Percentiles rank a stretch among this genome's conserved stretches.
phyloP scores from a whole-genome alignment of 1,140 invertebrate genomes.

The Thrips palmi region DNA sequence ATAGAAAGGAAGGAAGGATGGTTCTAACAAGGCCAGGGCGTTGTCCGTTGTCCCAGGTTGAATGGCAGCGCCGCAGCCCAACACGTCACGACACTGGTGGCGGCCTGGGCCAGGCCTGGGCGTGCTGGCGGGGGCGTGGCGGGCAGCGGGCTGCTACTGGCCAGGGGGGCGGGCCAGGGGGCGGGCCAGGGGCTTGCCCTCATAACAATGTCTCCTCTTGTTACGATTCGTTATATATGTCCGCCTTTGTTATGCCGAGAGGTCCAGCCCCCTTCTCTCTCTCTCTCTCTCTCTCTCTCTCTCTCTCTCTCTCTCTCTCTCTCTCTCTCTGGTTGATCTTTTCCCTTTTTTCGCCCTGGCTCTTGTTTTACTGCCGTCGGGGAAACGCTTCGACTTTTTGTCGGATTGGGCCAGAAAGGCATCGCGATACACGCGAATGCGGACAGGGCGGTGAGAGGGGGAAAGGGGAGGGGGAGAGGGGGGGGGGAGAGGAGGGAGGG shows the following conservation, averaged over 20 bases:
- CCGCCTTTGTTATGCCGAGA: constrained; percentile 4
- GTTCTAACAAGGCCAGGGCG: too few species aligned
- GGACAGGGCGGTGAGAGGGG: neutral
- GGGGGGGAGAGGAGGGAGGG: neutral
- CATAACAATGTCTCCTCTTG: too few species aligned
- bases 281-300: constrained; percentile 10
- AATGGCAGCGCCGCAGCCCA: too few species aligned
- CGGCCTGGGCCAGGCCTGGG: too few species aligned
- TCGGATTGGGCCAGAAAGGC: neutral
- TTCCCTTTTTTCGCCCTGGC: constrained; percentile 2
- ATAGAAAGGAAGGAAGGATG: too few species aligned
- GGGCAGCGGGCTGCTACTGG: too few species aligned
- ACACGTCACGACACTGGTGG: too few species aligned
- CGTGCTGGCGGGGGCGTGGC: neutral
- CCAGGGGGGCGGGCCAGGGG: neutral
- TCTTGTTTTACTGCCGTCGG: neutral
- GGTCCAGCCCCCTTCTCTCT: constrained; percentile 1
- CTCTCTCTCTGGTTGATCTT: neutral
- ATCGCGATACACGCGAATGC: neutral
- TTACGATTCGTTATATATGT: too few species aligned
- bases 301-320: neutral
- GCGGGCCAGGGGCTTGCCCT: too few species aligned
- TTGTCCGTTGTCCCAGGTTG: too few species aligned
- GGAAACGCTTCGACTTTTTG: neutral
- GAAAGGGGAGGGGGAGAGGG: neutral